These are phyloP conservation scores for Mastacembelus armatus DNA, from an alignment of 2,797 vertebrate species.

Conservation along the genomic window DNA sequence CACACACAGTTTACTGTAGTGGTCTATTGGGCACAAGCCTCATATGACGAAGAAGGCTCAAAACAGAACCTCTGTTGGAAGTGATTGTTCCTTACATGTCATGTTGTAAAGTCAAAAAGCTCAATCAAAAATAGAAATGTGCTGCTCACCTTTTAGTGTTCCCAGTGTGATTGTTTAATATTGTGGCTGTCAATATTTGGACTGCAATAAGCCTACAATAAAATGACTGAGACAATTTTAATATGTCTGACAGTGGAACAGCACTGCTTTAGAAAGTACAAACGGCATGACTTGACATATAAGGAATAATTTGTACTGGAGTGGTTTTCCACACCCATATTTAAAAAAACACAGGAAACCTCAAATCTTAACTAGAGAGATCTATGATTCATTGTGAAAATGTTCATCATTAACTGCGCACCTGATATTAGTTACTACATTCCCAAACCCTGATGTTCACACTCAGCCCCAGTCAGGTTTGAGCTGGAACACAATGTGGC, in stretches of 20 bases:
- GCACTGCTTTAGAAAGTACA: neutral
- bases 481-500: no score
- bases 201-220: neutral
- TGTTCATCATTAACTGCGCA: no score
- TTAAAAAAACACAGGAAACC: no score
- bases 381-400: no score
- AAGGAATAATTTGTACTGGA: no score
- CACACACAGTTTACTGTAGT: conserved; percentile 19
- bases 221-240: neutral
- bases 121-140: conserved; percentile 3
- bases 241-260: conserved; percentile 6
- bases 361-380: no score
- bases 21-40: conserved; percentile 1
- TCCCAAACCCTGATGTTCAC: no score
- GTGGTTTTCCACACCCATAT: no score
- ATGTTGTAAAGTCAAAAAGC: conserved; percentile 32
- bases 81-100: conserved; percentile 4
- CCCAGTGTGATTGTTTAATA: neutral
- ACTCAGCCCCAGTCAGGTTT: no score
- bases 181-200: neutral
- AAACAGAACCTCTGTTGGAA: conserved; percentile 9
- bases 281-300: no score
- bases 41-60: neutral
- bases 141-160: neutral
- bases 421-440: no score